Conservation (phyloP, 1,140 invertebrate species). For the Saccostrea glomerata region DNA sequence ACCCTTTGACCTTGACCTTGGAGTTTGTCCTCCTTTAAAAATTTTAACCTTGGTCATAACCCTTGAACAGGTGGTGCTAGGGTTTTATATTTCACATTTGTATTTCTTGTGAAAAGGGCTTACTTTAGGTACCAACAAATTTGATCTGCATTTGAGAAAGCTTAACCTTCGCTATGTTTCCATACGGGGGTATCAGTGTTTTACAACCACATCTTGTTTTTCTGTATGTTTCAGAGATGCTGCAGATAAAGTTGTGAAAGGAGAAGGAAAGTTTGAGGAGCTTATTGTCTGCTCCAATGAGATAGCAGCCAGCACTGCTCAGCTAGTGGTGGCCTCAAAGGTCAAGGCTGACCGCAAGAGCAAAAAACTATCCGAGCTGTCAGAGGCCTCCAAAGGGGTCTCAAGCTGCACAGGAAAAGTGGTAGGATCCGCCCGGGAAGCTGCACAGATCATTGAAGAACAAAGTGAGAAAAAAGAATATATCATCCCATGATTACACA, state of each 20-base stretch:
- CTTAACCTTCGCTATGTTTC: too few relatives aligned
- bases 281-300: constrained; percentile 97
- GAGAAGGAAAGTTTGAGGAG: constrained; percentile 93
- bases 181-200: too few relatives aligned
- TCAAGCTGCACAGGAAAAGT: constrained; percentile 94
- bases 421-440: constrained; percentile 94
- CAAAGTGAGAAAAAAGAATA: constrained; percentile 70
- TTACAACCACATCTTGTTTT: too few relatives aligned
- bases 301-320: constrained; percentile 97
- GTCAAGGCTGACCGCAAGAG: constrained; percentile 89
- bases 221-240: constrained; percentile 85
- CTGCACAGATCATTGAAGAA: constrained; percentile 91
- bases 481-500: too few relatives aligned
- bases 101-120: too few relatives aligned
- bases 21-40: too few relatives aligned
- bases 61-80: too few relatives aligned
- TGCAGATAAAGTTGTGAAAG: constrained; percentile 94
- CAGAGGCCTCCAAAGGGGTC: constrained; percentile 91
- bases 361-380: constrained; percentile 87
- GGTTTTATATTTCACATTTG: too few relatives aligned
- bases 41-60: too few relatives aligned
- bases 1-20: too few relatives aligned
- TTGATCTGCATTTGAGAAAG: too few relatives aligned
- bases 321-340: constrained; percentile 95
- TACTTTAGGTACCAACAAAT: too few relatives aligned